phyloP scores from a whole-genome alignment of 2,888 invertebrate genomes.

The Ligdia adustata region DNA sequence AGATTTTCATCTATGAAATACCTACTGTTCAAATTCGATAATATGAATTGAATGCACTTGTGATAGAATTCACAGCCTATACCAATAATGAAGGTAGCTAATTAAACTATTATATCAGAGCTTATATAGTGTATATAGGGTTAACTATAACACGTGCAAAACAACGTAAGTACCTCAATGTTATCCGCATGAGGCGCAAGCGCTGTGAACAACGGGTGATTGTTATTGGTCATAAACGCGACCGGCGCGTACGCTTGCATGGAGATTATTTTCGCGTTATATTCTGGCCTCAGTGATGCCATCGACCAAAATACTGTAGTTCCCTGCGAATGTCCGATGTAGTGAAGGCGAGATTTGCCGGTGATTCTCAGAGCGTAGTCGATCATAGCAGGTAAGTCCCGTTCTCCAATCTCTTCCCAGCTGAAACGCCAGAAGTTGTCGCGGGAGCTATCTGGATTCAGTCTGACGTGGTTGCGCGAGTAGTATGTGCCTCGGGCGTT shows the following conservation, averaged over 20 bases:
- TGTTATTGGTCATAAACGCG: conserved; percentile 79
- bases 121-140: too few relatives aligned
- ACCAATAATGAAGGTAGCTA: too few relatives aligned
- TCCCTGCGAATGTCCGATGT: conserved; percentile 90
- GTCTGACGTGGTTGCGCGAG: conserved; percentile 77
- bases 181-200: conserved; percentile 59
- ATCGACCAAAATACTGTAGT: conserved; percentile 86
- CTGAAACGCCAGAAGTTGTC: conserved; percentile 86
- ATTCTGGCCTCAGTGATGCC: conserved; percentile 84
- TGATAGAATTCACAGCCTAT: too few relatives aligned
- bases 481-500: conserved; percentile 90
- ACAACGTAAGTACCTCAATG: conserved; percentile 59
- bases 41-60: too few relatives aligned
- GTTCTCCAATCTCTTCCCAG: conserved; percentile 91
- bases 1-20: too few relatives aligned
- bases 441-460: conserved; percentile 51
- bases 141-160: too few relatives aligned
- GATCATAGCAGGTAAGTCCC: conserved; percentile 91
- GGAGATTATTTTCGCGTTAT: conserved; percentile 85
- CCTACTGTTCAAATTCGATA: too few relatives aligned
- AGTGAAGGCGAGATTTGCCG: conserved; percentile 85
- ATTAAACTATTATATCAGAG: too few relatives aligned
- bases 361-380: conserved; percentile 86
- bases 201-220: conserved; percentile 67
- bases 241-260: conserved; percentile 87